Percentiles rank a stretch among this genome's conserved stretches.
These are phyloP conservation scores for Mesitornis unicolor DNA, from an alignment of 2,113 vertebrate genomes.

Conservation along the genomic window DNA sequence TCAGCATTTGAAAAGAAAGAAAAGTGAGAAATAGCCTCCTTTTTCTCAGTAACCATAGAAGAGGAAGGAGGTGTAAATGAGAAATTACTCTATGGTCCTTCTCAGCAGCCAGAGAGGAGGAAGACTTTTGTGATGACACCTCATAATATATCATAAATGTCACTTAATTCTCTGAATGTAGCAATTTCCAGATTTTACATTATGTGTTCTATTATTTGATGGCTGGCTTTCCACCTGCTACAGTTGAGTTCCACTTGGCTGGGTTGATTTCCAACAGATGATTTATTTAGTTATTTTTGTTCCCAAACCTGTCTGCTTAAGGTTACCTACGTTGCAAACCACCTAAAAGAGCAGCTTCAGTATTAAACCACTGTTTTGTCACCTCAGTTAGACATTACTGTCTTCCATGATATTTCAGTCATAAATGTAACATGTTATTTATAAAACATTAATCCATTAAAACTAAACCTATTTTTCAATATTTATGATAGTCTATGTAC, in stretches of 20 bases:
- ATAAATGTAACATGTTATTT: conserved; percentile 90
- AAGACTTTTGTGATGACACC: background rate
- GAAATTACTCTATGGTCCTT: background rate
- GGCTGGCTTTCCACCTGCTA: conserved; percentile 25
- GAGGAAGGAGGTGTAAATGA: background rate
- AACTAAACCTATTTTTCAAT: conserved; percentile 99
- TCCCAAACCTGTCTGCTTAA: conserved; percentile 25
- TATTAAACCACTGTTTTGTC: conserved; percentile 80
- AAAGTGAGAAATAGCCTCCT: background rate
- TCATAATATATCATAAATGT: background rate
- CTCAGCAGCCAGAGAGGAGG: background rate
- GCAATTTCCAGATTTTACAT: conserved; percentile 1
- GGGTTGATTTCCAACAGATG: background rate
- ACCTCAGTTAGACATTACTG: conserved; percentile 76
- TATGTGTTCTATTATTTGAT: background rate
- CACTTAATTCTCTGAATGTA: conserved; percentile 38
- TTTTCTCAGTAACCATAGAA: background rate
- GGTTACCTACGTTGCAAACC: conserved; percentile 50
- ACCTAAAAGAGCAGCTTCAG: conserved; percentile 75
- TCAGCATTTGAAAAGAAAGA: background rate
- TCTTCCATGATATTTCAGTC: conserved; percentile 88
- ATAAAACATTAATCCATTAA: conserved; percentile 90
- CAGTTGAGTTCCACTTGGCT: conserved; percentile 63
- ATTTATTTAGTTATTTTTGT: background rate
- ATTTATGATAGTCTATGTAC: conserved; percentile 92